phyloP scores from a whole-genome alignment of 1,140 invertebrate species.

The Helicoverpa zea region DNA sequence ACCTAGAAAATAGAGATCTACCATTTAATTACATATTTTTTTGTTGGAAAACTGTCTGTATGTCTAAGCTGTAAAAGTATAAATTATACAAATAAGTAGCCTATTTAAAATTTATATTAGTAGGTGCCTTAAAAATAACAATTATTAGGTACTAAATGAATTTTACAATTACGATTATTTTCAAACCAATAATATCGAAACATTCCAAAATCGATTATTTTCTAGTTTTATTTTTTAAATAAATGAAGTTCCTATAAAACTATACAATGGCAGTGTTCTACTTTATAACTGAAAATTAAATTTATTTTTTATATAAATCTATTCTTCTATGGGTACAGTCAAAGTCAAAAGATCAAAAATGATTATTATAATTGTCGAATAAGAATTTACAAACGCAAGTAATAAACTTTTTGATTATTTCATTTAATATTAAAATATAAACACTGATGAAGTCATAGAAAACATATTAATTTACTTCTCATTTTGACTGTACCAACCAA shows the following conservation, averaged over 20 bases:
- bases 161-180: conserved; percentile 22
- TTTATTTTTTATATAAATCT: conserved; percentile 9
- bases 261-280: conserved; percentile 62
- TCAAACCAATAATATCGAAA: conserved; percentile 9
- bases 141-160: conserved; percentile 13
- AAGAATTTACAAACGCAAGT: neutral
- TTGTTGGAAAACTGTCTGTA: conserved; percentile 39
- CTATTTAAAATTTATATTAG: conserved; percentile 41
- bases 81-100: conserved; percentile 33
- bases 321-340: conserved; percentile 22
- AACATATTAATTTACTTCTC: neutral
- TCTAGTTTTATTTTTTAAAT: conserved; percentile 48
- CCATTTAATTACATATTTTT: conserved; percentile 7
- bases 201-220: conserved; percentile 12
- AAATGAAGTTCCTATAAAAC: conserved; percentile 44
- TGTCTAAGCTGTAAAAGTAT: conserved; percentile 17
- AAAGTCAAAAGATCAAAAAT: neutral
- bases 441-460: neutral
- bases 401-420: no score
- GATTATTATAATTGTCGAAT: neutral
- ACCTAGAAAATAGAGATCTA: conserved; percentile 28
- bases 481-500: neutral
- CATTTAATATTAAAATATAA: no score
- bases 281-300: conserved; percentile 36
- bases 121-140: conserved; percentile 24